Base-by-base conservation (phyloP, 2,113 vertebrate species). In the Muntiacus reevesi region DNA sequence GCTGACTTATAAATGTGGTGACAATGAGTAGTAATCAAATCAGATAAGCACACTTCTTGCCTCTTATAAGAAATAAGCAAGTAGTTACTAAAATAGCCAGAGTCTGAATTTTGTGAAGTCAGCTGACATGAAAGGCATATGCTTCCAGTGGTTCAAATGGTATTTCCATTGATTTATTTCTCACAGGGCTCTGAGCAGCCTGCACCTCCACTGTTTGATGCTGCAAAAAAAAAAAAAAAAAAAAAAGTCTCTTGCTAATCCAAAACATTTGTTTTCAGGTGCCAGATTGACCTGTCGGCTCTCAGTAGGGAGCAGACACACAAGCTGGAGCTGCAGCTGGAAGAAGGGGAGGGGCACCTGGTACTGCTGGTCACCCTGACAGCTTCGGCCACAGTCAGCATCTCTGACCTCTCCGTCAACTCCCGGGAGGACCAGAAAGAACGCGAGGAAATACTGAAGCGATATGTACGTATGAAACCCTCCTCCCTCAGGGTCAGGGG, bases 301-400 rank as follows among this genome's bases (percentile, higher is more conserved):
- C 99, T 99, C 81, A 99, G 99, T 67, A 99, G 99, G 98, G 99
- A 99, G 28, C 99, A 99, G 84, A 99, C 99, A 7, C 99, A 99
- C 99, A 99, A 99, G 97, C 5, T 99, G 99, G 99, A 99, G 95
- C 23, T 99, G 94, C 98, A 98, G 0, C 99, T 99, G 98, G 99
- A 99, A 97, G 99, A 99, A 96, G 99, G 99, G 5, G 99, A 99
- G 98, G 99, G 99, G 9, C 98, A 97, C 95, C 98, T 99, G 98
- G 99, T 99, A 62, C 94, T 99, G 98, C 98, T 99, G 98, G 99
- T 99, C 98, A 99, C 99, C 57, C 99, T 99, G 97, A 99, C 99
- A 6, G 99, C 99, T n/a, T 99, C 99, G 0, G 99, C 99, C 10
- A 99, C 99, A 0, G 99, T 99, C 97, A 99, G 99, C 52, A 99